Conservation (phyloP, 2,888 invertebrate species). For the Leptothorax acervorum region DNA sequence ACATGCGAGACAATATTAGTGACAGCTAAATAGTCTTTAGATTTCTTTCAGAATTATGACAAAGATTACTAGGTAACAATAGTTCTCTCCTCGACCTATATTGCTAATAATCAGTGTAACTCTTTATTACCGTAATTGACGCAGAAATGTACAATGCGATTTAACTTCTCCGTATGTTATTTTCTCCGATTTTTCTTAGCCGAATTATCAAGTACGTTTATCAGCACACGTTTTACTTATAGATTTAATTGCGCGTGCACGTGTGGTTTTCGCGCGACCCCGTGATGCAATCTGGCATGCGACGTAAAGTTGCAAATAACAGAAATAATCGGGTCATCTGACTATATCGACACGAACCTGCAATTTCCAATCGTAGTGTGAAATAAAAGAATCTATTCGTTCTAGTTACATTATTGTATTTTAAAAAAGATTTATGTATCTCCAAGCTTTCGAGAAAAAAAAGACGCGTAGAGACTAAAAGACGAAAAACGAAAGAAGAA, state of each 20-base stretch:
- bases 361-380: slow-evolving; percentile 9
- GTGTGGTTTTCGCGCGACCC: slow-evolving; percentile 7
- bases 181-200: background rate
- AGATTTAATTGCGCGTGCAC: slow-evolving; percentile 21
- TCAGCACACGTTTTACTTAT: slow-evolving; percentile 3
- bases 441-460: background rate
- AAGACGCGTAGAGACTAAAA: background rate
- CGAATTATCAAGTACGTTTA: slow-evolving; percentile 29
- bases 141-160: background rate
- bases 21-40: background rate
- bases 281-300: slow-evolving; percentile 39
- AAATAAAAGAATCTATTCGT: slow-evolving; percentile 29
- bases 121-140: slow-evolving; percentile 3
- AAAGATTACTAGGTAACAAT: background rate
- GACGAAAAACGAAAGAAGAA: no score
- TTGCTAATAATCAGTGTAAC: background rate
- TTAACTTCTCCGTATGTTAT: background rate
- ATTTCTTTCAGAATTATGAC: slow-evolving; percentile 5
- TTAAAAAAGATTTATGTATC: background rate
- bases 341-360: slow-evolving; percentile 7
- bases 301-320: slow-evolving; percentile 14
- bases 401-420: background rate
- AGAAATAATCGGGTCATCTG: slow-evolving; percentile 32
- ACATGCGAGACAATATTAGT: background rate
- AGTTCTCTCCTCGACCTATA: slow-evolving; percentile 26